Evolutionary conservation across 2,113 vertebrate species (phyloP), one percentile per base, ranked within the genome.

Genomic region (Hippocampus guttulatus): DNA sequence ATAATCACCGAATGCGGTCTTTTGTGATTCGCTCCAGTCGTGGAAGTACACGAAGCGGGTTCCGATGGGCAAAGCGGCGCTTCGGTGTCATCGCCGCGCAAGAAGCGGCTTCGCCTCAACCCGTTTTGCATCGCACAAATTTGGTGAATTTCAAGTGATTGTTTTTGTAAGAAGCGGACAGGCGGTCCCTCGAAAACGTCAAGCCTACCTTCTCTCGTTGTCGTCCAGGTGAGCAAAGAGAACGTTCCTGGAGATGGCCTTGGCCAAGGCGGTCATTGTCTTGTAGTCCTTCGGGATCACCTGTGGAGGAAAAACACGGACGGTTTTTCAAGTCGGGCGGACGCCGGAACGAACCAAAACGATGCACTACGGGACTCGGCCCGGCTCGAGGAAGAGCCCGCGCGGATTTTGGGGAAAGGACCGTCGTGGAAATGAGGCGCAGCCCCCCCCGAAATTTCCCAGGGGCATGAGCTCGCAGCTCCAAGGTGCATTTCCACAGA

Each of bases 211-310:
- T 80, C 97, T 94, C 90, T 98, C 97, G 1, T 95, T 98, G 92
- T 99, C 96, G 54, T 99, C 97, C 66, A 99, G 93, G 80, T 99
- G 97, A 75, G 96, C 94, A 54, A 99, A 99, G 62, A 99, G 94
- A 80, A 98, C 97, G 0, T 99, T 99, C 92, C 94, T 99, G 80
- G 96, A 96, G 77, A 99, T 98, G 81, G 97, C 97, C 81, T 94
- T 98, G 64, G 97, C 96, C 92, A 99, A 85, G 3, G 97, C 97
- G 0, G 96, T 96, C 97, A 98, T 98, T 4, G 96, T 98, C 91
- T 99, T 98, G 83, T 98, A 99, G 93, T 99, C 97, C 87, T 99
- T 99, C 52, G 97, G 97, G 84, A 99, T 99, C 77, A 99, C 97
- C 97, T 99, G 89, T 0, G 18, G 54, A 80, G 75, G 77, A 65